phyloP scores from a whole-genome alignment of 2,113 vertebrate genomes.

The Sinocyclocheilus anophthalmus region DNA sequence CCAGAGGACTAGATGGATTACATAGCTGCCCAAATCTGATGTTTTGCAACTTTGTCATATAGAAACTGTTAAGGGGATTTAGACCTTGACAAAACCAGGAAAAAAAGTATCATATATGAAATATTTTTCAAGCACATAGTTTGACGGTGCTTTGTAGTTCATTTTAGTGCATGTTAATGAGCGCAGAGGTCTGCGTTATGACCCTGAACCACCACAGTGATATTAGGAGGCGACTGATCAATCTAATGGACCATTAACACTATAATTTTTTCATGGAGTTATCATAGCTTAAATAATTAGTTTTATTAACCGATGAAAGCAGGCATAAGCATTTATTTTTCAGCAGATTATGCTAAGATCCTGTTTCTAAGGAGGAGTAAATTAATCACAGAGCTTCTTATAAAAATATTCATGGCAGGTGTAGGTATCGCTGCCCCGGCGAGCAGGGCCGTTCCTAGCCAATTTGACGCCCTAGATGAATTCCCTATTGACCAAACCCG shows the following conservation, averaged over 20 bases:
- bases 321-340: not conserved
- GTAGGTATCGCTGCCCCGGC: not conserved
- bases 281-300: not conserved
- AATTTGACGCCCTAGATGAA: too few relatives aligned
- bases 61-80: slow-evolving; percentile 10
- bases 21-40: slow-evolving; percentile 12
- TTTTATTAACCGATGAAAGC: slow-evolving; percentile 21
- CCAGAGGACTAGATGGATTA: slow-evolving; percentile 29
- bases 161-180: slow-evolving; percentile 23
- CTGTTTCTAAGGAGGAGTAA: slow-evolving; percentile 9
- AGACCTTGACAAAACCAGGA: not conserved
- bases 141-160: not conserved
- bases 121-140: not conserved
- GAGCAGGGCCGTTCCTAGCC: not conserved
- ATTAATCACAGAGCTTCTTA: not conserved
- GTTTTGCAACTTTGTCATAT: slow-evolving; percentile 21
- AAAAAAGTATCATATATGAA: not conserved
- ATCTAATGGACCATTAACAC: slow-evolving; percentile 14
- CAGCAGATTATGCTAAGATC: not conserved
- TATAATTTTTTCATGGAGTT: slow-evolving; percentile 11
- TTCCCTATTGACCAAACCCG: too few relatives aligned
- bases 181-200: not conserved
- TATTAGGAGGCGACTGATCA: not conserved
- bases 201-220: not conserved
- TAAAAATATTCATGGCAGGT: not conserved